Evolutionary conservation across 2,113 vertebrate genomes (phyloP).

Genomic region (Eonycteris spelaea): DNA sequence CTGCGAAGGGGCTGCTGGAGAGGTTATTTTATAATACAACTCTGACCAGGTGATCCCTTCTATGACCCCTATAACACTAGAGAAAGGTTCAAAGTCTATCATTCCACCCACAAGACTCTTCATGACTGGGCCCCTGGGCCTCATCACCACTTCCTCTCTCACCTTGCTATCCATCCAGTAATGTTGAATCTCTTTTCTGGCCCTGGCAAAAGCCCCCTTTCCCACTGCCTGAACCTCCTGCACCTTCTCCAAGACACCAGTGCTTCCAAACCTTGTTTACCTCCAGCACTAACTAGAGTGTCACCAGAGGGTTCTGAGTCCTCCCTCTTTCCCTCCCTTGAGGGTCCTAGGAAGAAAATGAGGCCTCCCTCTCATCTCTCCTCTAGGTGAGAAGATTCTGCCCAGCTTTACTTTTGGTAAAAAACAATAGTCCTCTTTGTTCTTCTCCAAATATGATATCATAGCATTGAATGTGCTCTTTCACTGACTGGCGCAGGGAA

Average conservation of each 20-base stretch:
- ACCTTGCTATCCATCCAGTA: not conserved
- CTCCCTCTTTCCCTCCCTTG: not conserved
- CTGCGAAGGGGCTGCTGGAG: not conserved
- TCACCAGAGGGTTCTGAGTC: not conserved
- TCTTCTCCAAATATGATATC: slow-evolving; percentile 41
- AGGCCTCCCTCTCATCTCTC: not conserved
- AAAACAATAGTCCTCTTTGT: slow-evolving; percentile 55
- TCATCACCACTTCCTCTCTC: not conserved
- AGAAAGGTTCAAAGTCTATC: not conserved
- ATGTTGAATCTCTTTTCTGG: not conserved
- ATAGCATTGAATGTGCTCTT: not conserved
- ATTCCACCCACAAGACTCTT: not conserved
- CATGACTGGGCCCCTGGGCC: not conserved
- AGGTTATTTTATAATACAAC: not conserved
- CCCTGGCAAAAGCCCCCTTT: not conserved
- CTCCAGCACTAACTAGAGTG: not conserved
- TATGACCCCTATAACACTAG: not conserved
- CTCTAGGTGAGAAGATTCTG: not conserved
- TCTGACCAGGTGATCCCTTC: not conserved
- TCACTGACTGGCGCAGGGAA: accelerated
- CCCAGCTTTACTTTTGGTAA: not conserved
- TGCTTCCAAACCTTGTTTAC: not conserved
- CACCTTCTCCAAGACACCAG: not conserved
- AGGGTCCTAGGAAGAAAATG: not conserved
- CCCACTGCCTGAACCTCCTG: not conserved